Conservation (phyloP, 1,140 invertebrate species). For the Bacillus rossius region DNA sequence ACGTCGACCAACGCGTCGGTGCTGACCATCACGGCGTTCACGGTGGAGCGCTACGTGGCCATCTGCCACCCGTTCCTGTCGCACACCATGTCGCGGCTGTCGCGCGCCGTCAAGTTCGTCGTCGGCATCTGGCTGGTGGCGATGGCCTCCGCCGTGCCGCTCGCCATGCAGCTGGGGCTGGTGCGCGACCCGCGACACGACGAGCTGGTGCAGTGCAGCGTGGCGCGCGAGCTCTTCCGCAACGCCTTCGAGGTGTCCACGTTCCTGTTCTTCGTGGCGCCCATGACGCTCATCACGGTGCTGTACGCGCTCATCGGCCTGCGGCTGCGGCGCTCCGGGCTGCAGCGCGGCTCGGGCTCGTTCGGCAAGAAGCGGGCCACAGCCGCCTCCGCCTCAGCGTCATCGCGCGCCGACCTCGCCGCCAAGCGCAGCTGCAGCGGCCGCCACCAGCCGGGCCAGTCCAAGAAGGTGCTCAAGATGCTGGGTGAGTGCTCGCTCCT, state of each 20-base stretch:
- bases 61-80: slow-evolving; percentile 89
- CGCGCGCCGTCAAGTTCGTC: slow-evolving; percentile 62
- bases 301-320: slow-evolving; percentile 66
- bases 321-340: slow-evolving; percentile 43
- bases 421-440: not conserved
- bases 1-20: slow-evolving; percentile 92
- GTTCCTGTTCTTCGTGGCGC: slow-evolving; percentile 70
- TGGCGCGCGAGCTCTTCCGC: not conserved
- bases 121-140: slow-evolving; percentile 65
- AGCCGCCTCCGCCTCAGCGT: not conserved
- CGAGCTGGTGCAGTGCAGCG: not conserved
- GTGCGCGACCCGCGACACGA: slow-evolving; percentile 34
- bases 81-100: slow-evolving; percentile 77
- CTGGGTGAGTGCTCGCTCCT: slow-evolving; percentile 16
- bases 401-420: not conserved
- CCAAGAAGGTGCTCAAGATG: slow-evolving; percentile 12
- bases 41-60: slow-evolving; percentile 74
- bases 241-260: slow-evolving; percentile 67
- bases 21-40: slow-evolving; percentile 89
- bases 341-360: not conserved
- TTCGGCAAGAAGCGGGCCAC: not conserved
- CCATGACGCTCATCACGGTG: slow-evolving; percentile 67
- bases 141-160: slow-evolving; percentile 68
- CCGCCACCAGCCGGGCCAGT: slow-evolving; percentile 2
- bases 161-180: slow-evolving; percentile 66